A percentile compares a stretch with the other conserved stretches of the same genome.
These are phyloP conservation scores for Otis tarda DNA, from an alignment of 2,113 vertebrate genomes.

Conservation along the genomic window DNA sequence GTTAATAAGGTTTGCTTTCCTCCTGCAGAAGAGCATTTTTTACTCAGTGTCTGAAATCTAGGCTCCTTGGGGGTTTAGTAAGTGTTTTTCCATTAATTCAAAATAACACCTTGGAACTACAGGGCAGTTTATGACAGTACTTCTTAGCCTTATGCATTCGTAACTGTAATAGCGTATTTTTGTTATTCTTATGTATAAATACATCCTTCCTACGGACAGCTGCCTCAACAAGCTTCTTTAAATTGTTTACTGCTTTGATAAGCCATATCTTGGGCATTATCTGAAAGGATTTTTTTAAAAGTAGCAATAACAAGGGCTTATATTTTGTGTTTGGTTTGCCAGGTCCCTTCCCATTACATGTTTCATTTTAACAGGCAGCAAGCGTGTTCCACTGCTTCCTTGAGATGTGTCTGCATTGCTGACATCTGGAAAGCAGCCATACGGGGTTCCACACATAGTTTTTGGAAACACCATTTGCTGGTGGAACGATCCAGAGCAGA, in stretches of 20 bases:
- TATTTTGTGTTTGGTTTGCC: not conserved
- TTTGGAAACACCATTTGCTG: slow-evolving; percentile 16
- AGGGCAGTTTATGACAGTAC: not conserved
- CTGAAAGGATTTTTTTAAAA: not conserved
- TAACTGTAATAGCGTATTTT: not conserved
- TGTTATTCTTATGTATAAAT: not conserved
- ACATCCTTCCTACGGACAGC: not conserved
- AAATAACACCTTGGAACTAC: not conserved
- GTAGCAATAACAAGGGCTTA: not conserved
- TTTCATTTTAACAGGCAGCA: not conserved
- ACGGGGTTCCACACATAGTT: not conserved
- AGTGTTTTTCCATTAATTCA: slow-evolving; percentile 17
- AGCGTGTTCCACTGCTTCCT: not conserved
- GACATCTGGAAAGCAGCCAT: slow-evolving; percentile 14
- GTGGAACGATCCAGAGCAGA: not conserved
- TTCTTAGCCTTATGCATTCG: not conserved
- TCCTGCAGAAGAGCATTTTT: not conserved
- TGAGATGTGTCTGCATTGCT: not conserved
- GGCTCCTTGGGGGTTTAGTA: not conserved
- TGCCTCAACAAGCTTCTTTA: not conserved
- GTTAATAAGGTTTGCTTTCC: slow-evolving; percentile 23
- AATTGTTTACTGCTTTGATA: not conserved
- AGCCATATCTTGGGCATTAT: not conserved
- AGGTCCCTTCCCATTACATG: not conserved
- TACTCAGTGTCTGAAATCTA: not conserved